These are phyloP conservation scores for Eulemur rufifrons DNA, from an alignment of 2,113 vertebrate species.

Conservation along the genomic window DNA sequence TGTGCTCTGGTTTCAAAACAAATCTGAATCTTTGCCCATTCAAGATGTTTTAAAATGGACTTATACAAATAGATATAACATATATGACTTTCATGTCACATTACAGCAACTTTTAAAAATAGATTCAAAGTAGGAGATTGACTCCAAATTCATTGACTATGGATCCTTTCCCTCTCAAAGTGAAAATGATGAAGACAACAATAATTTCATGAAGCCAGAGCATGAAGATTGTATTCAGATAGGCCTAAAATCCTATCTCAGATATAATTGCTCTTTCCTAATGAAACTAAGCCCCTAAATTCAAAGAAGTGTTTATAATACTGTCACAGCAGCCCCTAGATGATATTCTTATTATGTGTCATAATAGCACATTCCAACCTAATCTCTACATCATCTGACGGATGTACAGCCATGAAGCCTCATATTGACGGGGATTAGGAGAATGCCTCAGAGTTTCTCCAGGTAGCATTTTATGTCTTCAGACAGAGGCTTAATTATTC, in stretches of 20 bases:
- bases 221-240: not conserved
- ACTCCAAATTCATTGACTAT: not conserved
- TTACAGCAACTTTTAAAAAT: not conserved
- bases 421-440: not conserved
- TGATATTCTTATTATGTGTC: not conserved
- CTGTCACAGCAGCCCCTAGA: not conserved
- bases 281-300: not conserved
- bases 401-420: not conserved
- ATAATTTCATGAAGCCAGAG: not conserved
- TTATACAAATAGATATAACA: not conserved
- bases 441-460: not conserved
- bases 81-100: not conserved
- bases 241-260: not conserved
- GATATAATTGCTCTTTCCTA: not conserved
- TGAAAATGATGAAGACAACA: not conserved
- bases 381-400: not conserved
- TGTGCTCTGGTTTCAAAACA: not conserved
- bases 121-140: not conserved
- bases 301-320: not conserved
- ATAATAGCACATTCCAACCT: not conserved
- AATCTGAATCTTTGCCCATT: not conserved
- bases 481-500: slow-evolving; percentile 64
- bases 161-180: not conserved
- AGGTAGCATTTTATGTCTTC: not conserved
- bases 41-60: not conserved